These are phyloP conservation scores for Acronicta leporina DNA, from an alignment of 2,888 invertebrate genomes.

Conservation along the genomic window DNA sequence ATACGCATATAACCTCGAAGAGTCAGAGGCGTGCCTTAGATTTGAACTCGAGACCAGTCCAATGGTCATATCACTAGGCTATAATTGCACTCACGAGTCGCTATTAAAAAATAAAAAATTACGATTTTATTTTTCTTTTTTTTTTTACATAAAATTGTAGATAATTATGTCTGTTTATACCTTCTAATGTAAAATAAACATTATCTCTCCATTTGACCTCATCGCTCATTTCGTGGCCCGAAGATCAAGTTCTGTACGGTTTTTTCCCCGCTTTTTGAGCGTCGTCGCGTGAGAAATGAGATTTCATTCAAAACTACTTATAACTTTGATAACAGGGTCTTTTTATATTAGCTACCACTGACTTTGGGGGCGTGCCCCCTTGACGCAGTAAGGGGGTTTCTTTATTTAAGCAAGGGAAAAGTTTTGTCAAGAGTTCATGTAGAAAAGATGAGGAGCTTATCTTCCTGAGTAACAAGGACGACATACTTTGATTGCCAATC, in stretches of 20 bases:
- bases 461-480: neutral
- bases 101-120: too few relatives aligned
- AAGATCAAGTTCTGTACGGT: constrained; percentile 19
- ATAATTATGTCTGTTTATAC: too few relatives aligned
- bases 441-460: neutral
- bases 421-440: neutral
- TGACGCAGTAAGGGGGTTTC: constrained; percentile 16
- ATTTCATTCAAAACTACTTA: constrained; percentile 58
- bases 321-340: constrained; percentile 48
- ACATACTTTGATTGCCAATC: too few relatives aligned
- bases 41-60: too few relatives aligned
- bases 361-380: constrained; percentile 3
- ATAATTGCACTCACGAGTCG: too few relatives aligned
- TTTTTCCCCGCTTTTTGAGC: constrained; percentile 30
- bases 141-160: too few relatives aligned
- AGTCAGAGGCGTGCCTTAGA: too few relatives aligned
- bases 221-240: constrained; percentile 11
- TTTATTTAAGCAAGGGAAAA: neutral
- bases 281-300: constrained; percentile 38
- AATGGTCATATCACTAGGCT: too few relatives aligned
- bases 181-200: neutral
- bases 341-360: constrained; percentile 35
- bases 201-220: neutral
- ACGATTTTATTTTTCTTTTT: too few relatives aligned
- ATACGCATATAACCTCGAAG: too few relatives aligned